Evolutionary conservation across 2,113 vertebrate genomes (phyloP).

Genomic region (Ammodytes dubius): DNA sequence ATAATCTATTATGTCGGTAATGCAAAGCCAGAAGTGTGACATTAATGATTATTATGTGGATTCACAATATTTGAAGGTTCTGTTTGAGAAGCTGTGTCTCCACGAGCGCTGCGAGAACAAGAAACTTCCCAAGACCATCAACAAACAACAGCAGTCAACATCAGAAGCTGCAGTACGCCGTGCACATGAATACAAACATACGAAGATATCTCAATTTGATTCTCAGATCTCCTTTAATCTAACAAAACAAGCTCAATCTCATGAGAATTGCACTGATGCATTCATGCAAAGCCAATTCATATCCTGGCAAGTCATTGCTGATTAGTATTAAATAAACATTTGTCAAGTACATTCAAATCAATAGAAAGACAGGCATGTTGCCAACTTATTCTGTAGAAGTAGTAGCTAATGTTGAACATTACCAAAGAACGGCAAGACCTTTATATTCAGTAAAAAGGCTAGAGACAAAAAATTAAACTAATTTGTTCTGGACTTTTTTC

Average conservation of each 20-base stretch:
- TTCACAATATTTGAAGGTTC: constrained; percentile 82
- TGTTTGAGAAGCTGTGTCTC: constrained; percentile 92
- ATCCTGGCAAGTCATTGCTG: not conserved
- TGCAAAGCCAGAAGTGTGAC: too few relatives aligned
- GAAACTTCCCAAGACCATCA: constrained; percentile 85
- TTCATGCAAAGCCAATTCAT: not conserved
- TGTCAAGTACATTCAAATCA: not conserved
- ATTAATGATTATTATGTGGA: not conserved
- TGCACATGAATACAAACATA: constrained; percentile 13
- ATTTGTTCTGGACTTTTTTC: not conserved
- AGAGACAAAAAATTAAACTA: not conserved
- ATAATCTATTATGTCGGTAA: too few relatives aligned
- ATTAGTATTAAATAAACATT: not conserved
- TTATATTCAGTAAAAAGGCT: not conserved
- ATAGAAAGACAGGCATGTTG: not conserved
- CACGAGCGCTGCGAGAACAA: constrained; percentile 85
- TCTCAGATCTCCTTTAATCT: constrained; percentile 5
- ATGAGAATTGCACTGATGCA: not conserved
- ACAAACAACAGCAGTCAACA: constrained; percentile 88
- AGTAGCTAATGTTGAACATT: not conserved
- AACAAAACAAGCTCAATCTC: not conserved
- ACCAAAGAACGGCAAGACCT: not conserved
- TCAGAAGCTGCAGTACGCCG: constrained; percentile 89
- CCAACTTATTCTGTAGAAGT: not conserved
- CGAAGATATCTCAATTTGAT: constrained; percentile 11